Conservation (phyloP, 2,888 invertebrate genomes). For the Maniola hyperantus region DNA sequence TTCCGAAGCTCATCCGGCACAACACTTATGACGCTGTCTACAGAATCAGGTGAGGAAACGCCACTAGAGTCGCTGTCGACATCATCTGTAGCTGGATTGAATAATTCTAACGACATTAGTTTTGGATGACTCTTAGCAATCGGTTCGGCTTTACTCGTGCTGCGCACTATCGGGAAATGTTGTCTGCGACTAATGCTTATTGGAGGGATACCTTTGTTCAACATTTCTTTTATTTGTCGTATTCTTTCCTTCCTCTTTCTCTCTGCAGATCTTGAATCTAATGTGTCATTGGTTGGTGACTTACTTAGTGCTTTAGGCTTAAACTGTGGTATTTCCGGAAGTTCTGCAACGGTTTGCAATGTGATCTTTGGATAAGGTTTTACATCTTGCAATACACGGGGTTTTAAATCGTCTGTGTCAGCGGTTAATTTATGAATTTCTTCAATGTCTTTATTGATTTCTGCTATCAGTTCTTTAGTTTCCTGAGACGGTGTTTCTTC, state of each 20-base stretch:
- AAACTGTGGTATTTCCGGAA: constrained; percentile 84
- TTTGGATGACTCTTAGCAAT: constrained; percentile 88
- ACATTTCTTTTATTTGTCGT: constrained; percentile 87
- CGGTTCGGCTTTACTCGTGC: constrained; percentile 83
- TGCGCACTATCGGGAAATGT: constrained; percentile 87
- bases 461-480: constrained; percentile 66
- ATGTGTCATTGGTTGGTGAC: constrained; percentile 61
- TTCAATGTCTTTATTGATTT: constrained; percentile 78
- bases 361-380: constrained; percentile 83
- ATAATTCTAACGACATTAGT: constrained; percentile 90
- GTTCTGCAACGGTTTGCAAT: constrained; percentile 83
- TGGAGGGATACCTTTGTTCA: constrained; percentile 87
- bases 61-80: constrained; percentile 95
- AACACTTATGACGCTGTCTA: constrained; percentile 92
- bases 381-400: constrained; percentile 72
- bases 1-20: constrained; percentile 84
- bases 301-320: constrained; percentile 65
- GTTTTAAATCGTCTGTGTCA: constrained; percentile 69
- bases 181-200: constrained; percentile 75
- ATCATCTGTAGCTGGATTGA: constrained; percentile 95
- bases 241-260: constrained; percentile 84
- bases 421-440: constrained; percentile 77
- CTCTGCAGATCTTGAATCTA: constrained; percentile 75
- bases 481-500: constrained; percentile 67
- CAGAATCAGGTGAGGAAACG: constrained; percentile 93